Base-by-base conservation (phyloP, 2,113 vertebrate species). In the Picathartes gymnocephalus region DNA sequence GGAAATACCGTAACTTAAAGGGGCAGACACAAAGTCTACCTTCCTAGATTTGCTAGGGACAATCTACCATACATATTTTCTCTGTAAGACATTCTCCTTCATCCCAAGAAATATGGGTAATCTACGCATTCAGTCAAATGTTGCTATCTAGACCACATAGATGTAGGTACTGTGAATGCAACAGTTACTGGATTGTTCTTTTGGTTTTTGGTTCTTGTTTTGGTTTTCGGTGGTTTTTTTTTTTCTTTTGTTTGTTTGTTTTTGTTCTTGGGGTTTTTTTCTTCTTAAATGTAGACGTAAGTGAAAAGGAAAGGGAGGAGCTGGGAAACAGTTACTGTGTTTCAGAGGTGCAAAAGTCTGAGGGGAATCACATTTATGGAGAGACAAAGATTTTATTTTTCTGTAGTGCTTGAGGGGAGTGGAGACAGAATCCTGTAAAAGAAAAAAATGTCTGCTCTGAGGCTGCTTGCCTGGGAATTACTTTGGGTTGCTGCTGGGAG, bases 401-500 rank as follows among this genome's bases (percentile, higher is more conserved):
- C 27, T 90, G 28, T 48, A 84, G 53, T 44, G 9, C 45, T 48
- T 64, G 42, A 79, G 10, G 15, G 33, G 31, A 84, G 9, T 33
- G 30, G 33, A 65, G 28, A 60, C 10, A 45, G 37, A 86, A 64
- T 85, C 92, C 44, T 60, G 7, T 27, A 53, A 57, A 62, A 82
- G 18, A 89, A 93, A 84, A 88, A 88, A 88, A 88, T 20, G 60
- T 54, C 35, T 17, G 2, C 69, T 94, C 48, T 70, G 79, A 94
- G 76, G 39, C 45, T 86, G 24, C 71, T 91, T 91, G 44, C 66
- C 68, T 90, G 69, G 39, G 54, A 95, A 80, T 85, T 94, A 65
- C 78, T 95, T 89, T 80, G 56, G 15, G 24, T 40, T 94, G 81
- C 85, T 95, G 51, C 79, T 94, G 47, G 68, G 81, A 95, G 45